Base-by-base conservation (phyloP, 2,113 vertebrate species). In the Dromiciops gliroides region DNA sequence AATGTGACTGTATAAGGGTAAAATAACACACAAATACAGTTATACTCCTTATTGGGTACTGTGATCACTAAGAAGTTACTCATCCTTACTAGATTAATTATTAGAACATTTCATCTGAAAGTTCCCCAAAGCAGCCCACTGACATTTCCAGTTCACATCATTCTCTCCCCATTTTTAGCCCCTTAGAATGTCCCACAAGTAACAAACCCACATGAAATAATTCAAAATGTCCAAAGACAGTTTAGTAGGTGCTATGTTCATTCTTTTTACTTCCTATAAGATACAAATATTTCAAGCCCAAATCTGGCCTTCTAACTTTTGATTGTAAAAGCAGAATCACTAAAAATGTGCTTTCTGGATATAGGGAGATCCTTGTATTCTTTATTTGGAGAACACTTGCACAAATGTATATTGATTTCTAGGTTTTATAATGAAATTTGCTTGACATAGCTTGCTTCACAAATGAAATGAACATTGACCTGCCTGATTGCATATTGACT, bases 401-500 rank as follows among this genome's bases (percentile, higher is more conserved):
- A 94, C 48, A 93, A 26, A 94, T 89, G 67, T 67, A 37, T 95
- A 98, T 97, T 96, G 98, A 97, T 97, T 97, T 98, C 92, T 67
- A 97, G 92, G 95, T 89, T 98, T 98, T 89, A 90, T 95, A 97
- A 93, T 95, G 95, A 97, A 97, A 97, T 97, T 98, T 98, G 51
- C 94, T 97, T 89, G n/a, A 96, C 94, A 95, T 28, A 93, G 92
- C 97, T 98, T 97, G 91, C 94, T 98, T 97, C 96, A 95, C 95
- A 98, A 98, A 97, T 89, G 94, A 98, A 97, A 96, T 97, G 96
- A 97, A 95, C 88, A 51, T 53, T 97, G 97, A 98, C 97, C 97
- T 94, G 92, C 60, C 88, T 93, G 97, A 95, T 93, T 97, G 96
- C 92, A 22, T 96, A 97, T 94, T 96, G 98, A 97, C 97, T 92